phyloP scores from a whole-genome alignment of 2,888 invertebrate species.

The Himalopsyche anomala region DNA sequence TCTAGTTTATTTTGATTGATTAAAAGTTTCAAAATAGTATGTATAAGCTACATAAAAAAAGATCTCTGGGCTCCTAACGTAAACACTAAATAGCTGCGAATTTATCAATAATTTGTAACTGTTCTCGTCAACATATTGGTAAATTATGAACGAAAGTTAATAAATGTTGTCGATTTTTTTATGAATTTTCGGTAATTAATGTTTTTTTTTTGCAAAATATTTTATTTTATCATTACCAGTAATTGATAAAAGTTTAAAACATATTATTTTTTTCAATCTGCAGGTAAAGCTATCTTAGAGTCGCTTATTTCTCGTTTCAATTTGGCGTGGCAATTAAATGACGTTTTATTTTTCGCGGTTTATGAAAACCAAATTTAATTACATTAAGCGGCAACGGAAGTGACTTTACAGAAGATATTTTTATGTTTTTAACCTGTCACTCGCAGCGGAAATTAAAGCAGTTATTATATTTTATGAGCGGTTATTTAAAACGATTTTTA shows the following conservation, averaged over 20 bases:
- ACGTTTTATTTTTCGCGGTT: constrained; percentile 49
- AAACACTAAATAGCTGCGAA: too few relatives aligned
- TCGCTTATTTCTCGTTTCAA: background rate
- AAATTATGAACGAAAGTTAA: too few relatives aligned
- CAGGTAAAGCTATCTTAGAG: background rate
- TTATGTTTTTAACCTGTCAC: constrained; percentile 38
- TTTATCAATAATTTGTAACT: too few relatives aligned
- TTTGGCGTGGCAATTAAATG: constrained; percentile 55
- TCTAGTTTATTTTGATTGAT: too few relatives aligned
- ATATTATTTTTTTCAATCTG: background rate
- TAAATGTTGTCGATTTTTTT: too few relatives aligned
- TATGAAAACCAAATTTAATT: constrained; percentile 56
- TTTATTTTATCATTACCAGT: background rate
- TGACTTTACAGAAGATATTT: constrained; percentile 46
- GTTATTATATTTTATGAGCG: constrained; percentile 37
- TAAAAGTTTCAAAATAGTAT: too few relatives aligned
- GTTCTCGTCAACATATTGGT: too few relatives aligned
- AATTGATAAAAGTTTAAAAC: background rate
- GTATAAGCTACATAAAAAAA: too few relatives aligned
- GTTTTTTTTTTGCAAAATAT: too few relatives aligned
- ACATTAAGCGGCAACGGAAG: constrained; percentile 37
- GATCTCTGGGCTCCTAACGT: too few relatives aligned
- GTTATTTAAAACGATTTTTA: constrained; percentile 33
- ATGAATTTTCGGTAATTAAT: too few relatives aligned
- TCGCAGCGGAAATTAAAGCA: constrained; percentile 42